Base-by-base conservation (phyloP, 35 echinoderm and acorn worm species). In the Apostichopus japonicus region DNA sequence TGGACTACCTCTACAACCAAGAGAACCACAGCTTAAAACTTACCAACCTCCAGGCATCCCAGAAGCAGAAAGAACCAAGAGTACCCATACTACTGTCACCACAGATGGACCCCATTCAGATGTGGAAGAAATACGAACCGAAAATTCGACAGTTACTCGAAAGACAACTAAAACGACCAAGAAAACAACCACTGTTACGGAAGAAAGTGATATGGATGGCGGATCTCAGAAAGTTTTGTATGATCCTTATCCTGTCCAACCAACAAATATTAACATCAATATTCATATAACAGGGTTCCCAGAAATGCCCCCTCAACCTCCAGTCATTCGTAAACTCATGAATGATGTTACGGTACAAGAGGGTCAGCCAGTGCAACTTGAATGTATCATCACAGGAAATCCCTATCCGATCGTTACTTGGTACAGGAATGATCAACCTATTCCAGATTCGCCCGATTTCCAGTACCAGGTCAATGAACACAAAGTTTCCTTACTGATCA, bases 391-490 rank as follows among this genome's bases (percentile, higher is more conserved):
- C n/a, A 94, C 95, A 55, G 97, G 95, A 3, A 90, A 93, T 92
- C 97, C 97, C 9, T 95, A 91, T 56, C 97, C 95, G 21, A 92
- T 80, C 10, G 96, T 99, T 55, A 95, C 88, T 1, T 99, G 97
- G 97, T 92, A 86, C 54, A 96, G 92, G 87, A 90, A 94, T 56
- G 90, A 99, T 76, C 80, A 94, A 71, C 80, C 92, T 11, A 93
- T 99, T 54, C 79, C 63, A 72, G 94, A 99, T 52, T 99, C 97
- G 51, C 93, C 95, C 56, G 95, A 99, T 72, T 99, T 95, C 81
- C 97, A 96, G 78, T 99, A 99, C 21, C 77, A 95, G 13, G 93
- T 96, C 83, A 93, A 99, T 75, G 97, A 93, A 21, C 94, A 99
- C 56, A 87, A 92, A 55, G 95, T 99, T 15, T 96, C 93, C 1